Evolutionary conservation across 2,797 vertebrate species (phyloP).

Genomic region (Vespertilio murinus): DNA sequence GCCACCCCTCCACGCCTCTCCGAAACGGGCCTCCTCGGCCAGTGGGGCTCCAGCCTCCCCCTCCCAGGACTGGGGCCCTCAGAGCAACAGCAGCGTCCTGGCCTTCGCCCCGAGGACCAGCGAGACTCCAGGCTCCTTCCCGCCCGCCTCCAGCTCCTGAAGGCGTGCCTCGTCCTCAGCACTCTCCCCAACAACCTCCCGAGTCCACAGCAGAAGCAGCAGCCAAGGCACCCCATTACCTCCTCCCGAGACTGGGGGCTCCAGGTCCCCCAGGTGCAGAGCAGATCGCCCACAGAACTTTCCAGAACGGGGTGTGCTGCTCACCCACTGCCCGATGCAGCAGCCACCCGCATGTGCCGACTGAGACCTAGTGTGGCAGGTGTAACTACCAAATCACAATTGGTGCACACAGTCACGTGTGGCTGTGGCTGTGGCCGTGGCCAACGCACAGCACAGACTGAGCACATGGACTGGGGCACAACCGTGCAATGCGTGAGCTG

Average conservation of each 20-base stretch:
- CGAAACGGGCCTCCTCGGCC: background rate
- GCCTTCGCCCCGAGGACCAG: background rate
- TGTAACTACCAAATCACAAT: too few relatives aligned
- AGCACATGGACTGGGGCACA: background rate
- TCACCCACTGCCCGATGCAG: fast-evolving
- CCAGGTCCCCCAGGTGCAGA: background rate
- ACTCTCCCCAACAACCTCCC: too few relatives aligned
- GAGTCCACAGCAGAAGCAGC: too few relatives aligned
- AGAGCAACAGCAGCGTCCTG: background rate
- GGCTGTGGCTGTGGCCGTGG: too few relatives aligned
- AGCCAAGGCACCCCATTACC: background rate
- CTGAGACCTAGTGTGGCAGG: background rate
- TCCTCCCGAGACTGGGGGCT: background rate
- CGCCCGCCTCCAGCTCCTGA: background rate
- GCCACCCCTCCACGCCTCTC: too few relatives aligned
- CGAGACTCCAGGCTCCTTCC: background rate
- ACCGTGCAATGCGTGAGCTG: fast-evolving
- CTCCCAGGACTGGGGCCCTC: background rate
- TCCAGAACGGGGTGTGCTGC: fast-evolving
- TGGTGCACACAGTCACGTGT: background rate
- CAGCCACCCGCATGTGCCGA: background rate
- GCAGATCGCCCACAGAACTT: background rate
- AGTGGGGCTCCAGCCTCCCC: background rate
- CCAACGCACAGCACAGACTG: fast-evolving
- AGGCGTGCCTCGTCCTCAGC: background rate